phyloP scores from a whole-genome alignment of 2,113 vertebrate species.

The Muscicapa adusta region DNA sequence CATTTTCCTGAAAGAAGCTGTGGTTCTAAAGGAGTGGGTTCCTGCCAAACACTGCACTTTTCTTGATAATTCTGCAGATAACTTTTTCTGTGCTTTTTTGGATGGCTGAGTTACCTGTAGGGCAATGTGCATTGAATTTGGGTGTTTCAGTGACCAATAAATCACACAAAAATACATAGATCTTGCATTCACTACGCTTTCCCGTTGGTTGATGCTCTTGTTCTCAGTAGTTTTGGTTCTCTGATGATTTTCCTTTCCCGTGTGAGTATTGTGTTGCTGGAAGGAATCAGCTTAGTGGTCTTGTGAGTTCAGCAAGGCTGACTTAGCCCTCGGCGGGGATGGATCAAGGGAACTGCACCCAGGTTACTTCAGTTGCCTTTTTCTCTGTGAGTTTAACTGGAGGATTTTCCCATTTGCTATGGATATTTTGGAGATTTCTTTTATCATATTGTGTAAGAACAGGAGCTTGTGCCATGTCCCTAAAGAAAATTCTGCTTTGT shows the following conservation, averaged over 20 bases:
- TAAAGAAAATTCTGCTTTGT: neutral
- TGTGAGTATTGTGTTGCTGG: neutral
- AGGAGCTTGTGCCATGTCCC: neutral
- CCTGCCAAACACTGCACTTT: conserved; percentile 22
- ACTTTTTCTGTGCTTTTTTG: conserved; percentile 40
- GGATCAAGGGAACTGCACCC: neutral
- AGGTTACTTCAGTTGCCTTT: neutral
- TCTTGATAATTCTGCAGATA: conserved; percentile 52
- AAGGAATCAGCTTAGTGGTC: neutral
- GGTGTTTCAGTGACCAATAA: conserved; percentile 26
- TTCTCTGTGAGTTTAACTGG: neutral
- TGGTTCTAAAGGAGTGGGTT: conserved; percentile 31
- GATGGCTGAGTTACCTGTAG: conserved; percentile 35
- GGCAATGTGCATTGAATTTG: conserved; percentile 9
- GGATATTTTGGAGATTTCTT: neutral
- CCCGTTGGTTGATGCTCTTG: neutral
- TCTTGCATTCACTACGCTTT: neutral
- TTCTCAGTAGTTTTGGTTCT: neutral
- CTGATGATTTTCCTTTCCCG: neutral
- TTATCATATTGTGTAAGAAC: rapidly evolving
- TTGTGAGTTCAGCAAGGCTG: neutral
- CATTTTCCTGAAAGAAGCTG: neutral
- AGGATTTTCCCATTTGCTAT: neutral
- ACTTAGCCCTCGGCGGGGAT: neutral
- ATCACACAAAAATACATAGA: neutral